Evolutionary conservation across 2,888 invertebrate species (phyloP), one percentile per base, ranked within the genome.

Genomic region (Apoda limacodes): DNA sequence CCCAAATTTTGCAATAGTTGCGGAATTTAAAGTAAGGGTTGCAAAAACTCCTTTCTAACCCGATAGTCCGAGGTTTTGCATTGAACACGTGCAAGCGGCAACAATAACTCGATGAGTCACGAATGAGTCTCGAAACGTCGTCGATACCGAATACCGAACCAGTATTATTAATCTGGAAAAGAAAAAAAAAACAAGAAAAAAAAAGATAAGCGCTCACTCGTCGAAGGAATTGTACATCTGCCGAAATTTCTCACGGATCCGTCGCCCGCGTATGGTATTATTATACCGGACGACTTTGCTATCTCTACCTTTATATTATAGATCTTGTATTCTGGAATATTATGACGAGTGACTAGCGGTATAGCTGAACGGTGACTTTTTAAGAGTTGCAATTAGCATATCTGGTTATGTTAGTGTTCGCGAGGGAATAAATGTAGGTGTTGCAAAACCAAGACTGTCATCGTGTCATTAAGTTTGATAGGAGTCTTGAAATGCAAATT

Each of bases 151-250:
- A 50, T n/a, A n/a, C 48, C 55, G 56, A 56, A 60, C 67, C 58
- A 60, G 62, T 74, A 74, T 74, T 78, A 78, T 75, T 69, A 74
- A 68, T 59, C 46, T 54, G 40, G 46, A 34, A 52, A 52, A 55
- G 52, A 52, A 60, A 59, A 71, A n/a, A n/a, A n/a, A n/a, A n/a
- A n/a, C n/a, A n/a, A n/a, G n/a, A n/a, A n/a, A n/a, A 74, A 70
- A 74, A 70, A 70, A 67, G 62, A 68, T 70, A 74, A 74, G 69
- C 70, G 74, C 57, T 71, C 70, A 61, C 68, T 68, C 70, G 69
- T 66, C 67, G 71, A 72, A 76, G 74, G 67, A 76, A 78, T 76
- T 78, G 78, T 75, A 78, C 81, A 81, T 81, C 81, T 81, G 81
- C 80, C 80, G 71, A 78, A 81, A 80, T 62, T 80, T 81, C 81